phyloP scores from a whole-genome alignment of 2,888 invertebrate species.

The Adineta ricciae region DNA sequence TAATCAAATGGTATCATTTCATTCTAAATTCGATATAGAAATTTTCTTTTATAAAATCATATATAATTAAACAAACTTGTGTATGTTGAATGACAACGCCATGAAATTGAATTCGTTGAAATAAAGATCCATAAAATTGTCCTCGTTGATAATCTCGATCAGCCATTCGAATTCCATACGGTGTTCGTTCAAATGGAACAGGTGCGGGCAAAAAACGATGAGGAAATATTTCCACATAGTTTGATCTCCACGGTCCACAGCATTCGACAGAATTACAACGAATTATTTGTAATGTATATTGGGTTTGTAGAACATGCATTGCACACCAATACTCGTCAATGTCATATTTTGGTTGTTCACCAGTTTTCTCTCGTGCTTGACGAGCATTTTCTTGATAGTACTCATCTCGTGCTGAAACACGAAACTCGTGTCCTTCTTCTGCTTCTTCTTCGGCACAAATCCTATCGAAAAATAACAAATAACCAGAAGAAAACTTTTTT shows the following conservation, averaged over 20 bases:
- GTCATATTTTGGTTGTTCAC: background rate
- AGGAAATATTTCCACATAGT: background rate
- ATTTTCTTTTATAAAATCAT: no score
- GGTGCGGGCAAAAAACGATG: background rate
- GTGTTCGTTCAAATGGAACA: background rate
- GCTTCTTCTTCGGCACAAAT: background rate
- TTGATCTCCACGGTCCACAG: background rate
- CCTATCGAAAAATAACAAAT: background rate
- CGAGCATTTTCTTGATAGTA: background rate
- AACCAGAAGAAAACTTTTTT: no score
- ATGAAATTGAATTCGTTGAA: background rate
- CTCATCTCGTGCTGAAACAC: background rate
- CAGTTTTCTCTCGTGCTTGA: background rate
- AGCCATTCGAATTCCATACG: background rate
- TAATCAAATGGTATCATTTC: background rate
- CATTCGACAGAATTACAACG: background rate
- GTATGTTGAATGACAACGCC: background rate
- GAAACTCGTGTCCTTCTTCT: background rate
- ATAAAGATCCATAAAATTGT: background rate
- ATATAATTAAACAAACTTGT: no score
- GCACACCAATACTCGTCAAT: background rate
- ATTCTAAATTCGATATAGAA: background rate
- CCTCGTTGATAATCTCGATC: background rate
- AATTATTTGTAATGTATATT: background rate
- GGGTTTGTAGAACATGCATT: background rate